Percentiles rank a stretch among this genome's conserved stretches.
Evolutionary conservation across 2,113 vertebrate genomes (phyloP).

Genomic region (Pomatorhinus ruficollis): DNA sequence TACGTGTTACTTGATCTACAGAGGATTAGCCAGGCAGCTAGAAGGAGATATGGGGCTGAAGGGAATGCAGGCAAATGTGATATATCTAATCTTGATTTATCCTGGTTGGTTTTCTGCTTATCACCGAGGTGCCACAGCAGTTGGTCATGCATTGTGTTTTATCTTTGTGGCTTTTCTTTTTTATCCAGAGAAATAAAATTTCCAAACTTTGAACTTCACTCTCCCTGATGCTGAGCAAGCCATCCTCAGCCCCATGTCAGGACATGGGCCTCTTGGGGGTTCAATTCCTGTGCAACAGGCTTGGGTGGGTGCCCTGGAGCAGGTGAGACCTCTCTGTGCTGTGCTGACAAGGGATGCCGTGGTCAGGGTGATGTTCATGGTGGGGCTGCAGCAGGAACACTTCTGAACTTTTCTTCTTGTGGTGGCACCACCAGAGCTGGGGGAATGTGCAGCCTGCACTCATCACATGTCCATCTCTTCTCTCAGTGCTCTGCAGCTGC

Average conservation of each 20-base stretch:
- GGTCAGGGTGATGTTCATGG: not conserved
- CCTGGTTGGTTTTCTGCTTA: not conserved
- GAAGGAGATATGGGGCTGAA: slow-evolving; percentile 28
- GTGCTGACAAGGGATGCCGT: not conserved
- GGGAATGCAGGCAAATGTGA: not conserved
- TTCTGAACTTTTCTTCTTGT: not conserved
- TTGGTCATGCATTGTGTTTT: not conserved
- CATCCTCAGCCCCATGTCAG: not conserved
- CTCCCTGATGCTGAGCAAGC: not conserved
- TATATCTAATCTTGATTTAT: slow-evolving; percentile 30
- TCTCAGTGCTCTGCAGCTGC: not conserved
- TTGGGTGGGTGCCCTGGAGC: not conserved
- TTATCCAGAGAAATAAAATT: not conserved
- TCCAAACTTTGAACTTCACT: not conserved
- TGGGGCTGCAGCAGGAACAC: not conserved
- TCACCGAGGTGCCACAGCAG: not conserved
- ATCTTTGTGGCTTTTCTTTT: not conserved
- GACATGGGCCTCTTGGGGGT: not conserved
- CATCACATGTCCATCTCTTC: rapidly evolving
- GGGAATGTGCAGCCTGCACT: not conserved
- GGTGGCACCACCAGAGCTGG: not conserved
- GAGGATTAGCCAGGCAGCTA: not conserved
- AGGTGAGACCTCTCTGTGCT: not conserved
- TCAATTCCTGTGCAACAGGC: not conserved
- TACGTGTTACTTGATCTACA: not conserved